Evolutionary conservation across 2,113 vertebrate genomes (phyloP).

Genomic region (Poeciliopsis prolifica): DNA sequence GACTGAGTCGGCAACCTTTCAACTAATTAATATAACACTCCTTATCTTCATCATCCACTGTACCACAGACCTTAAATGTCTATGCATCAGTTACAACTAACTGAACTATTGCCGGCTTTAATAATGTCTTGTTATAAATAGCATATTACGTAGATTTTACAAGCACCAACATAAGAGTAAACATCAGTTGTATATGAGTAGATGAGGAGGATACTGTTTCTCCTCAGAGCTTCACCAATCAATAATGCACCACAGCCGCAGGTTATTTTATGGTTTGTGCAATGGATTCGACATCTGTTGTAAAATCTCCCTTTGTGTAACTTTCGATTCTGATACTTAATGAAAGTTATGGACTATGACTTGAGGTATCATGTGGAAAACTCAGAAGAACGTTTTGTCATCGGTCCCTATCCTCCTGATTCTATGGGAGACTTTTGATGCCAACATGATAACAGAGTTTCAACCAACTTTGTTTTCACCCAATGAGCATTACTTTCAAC

Average conservation of each 20-base stretch:
- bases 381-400: slow-evolving; percentile 1
- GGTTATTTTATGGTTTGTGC: slow-evolving; percentile 40
- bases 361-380: slow-evolving; percentile 2
- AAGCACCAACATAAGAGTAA: no score
- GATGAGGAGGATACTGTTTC: slow-evolving; percentile 12
- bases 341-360: slow-evolving; percentile 21
- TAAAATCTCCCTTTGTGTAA: slow-evolving; percentile 15
- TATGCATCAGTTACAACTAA: neutral
- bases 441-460: neutral
- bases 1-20: neutral
- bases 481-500: no score
- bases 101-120: neutral
- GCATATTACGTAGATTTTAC: no score
- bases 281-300: slow-evolving; percentile 19
- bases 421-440: neutral
- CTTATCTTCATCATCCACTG: neutral
- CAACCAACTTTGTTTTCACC: no score
- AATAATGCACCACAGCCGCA: slow-evolving; percentile 43
- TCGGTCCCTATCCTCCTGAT: neutral
- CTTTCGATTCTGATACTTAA: slow-evolving; percentile 10
- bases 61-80: neutral
- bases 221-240: slow-evolving; percentile 31
- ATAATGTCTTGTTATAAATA: no score
- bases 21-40: neutral
- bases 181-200: neutral